Evolutionary conservation across 2,888 invertebrate species (phyloP).

Genomic region (Parnassius mnemosyne): DNA sequence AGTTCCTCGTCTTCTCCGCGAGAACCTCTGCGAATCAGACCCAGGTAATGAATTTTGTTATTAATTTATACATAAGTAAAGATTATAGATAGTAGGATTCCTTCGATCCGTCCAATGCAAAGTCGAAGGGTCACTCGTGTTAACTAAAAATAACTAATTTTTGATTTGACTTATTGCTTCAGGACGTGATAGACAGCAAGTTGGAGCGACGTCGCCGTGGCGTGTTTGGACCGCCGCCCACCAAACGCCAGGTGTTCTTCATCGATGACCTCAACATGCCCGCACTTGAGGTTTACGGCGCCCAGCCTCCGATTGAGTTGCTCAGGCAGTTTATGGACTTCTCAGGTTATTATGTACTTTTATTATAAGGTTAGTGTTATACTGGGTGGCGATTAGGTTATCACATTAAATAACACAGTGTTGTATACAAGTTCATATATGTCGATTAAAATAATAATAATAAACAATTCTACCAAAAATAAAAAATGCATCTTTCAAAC

Average conservation of each 20-base stretch:
- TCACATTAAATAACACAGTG: too few species aligned
- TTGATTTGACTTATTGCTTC: neutral
- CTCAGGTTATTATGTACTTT: slow-evolving; percentile 68
- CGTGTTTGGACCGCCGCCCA: slow-evolving; percentile 91
- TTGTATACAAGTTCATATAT: too few species aligned
- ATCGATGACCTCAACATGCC: slow-evolving; percentile 97
- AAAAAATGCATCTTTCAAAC: too few species aligned
- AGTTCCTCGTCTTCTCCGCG: slow-evolving; percentile 93
- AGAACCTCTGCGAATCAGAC: slow-evolving; percentile 94
- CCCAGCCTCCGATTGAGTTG: slow-evolving; percentile 94
- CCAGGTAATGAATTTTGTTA: slow-evolving; percentile 78
- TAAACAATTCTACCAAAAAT: too few species aligned
- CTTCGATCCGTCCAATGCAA: too few species aligned
- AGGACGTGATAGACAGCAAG: slow-evolving; percentile 88
- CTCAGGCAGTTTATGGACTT: slow-evolving; percentile 93
- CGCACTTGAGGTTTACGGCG: slow-evolving; percentile 90
- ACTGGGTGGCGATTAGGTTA: too few species aligned
- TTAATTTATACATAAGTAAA: too few species aligned
- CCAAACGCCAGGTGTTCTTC: slow-evolving; percentile 90
- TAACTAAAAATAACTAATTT: too few species aligned
- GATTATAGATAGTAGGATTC: too few species aligned
- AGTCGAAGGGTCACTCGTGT: too few species aligned
- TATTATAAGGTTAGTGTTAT: too few species aligned
- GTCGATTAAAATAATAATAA: too few species aligned
- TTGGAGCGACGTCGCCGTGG: slow-evolving; percentile 88